phyloP scores from a whole-genome alignment of 2,797 vertebrate species.

The Sebastes dallii region DNA sequence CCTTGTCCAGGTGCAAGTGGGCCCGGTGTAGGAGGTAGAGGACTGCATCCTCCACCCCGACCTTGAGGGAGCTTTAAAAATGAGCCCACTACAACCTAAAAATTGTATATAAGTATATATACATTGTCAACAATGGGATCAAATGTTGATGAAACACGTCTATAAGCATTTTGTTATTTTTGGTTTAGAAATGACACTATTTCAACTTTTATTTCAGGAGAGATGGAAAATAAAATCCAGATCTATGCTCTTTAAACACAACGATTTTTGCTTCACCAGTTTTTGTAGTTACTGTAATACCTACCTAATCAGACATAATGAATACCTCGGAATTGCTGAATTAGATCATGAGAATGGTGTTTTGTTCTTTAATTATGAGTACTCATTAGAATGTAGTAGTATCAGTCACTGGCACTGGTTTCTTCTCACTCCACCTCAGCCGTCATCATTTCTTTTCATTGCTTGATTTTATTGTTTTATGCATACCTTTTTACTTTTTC shows the following conservation, averaged over 20 bases:
- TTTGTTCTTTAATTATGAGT: neutral
- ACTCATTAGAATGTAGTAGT: neutral
- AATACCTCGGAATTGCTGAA: neutral
- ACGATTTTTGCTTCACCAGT: neutral
- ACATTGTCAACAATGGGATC: neutral
- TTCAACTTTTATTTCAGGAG: neutral
- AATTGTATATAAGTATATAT: too few species aligned
- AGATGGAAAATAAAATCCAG: neutral
- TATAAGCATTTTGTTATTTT: neutral
- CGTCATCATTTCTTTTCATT: neutral
- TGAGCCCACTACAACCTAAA: too few species aligned
- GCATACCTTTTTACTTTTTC: neutral
- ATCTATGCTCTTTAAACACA: neutral
- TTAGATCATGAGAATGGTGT: neutral
- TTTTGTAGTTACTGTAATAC: neutral
- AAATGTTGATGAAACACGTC: neutral
- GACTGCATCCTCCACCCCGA: too few species aligned
- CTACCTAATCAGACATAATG: neutral
- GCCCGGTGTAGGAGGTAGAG: too few species aligned
- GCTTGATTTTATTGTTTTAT: neutral
- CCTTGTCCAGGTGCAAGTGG: too few species aligned
- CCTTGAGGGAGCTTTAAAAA: too few species aligned
- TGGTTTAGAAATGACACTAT: neutral
- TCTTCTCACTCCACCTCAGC: neutral
- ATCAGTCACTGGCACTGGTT: neutral